A percentile compares a stretch with the other conserved stretches of the same genome.
Evolutionary conservation across 1,140 invertebrate species (phyloP).

Genomic region (Thaumatotibia leucotreta): DNA sequence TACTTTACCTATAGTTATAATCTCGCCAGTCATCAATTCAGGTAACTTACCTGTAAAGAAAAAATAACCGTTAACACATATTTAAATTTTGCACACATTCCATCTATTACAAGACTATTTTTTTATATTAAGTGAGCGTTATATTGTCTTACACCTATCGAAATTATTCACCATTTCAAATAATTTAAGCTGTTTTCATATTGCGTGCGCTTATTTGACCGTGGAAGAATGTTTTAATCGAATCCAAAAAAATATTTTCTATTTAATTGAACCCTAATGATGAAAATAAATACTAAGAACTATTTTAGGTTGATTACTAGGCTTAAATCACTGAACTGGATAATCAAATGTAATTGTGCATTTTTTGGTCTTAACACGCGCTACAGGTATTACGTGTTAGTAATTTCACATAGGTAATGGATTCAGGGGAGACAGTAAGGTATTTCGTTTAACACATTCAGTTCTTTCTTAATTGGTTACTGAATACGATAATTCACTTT

Average conservation of each 20-base stretch:
- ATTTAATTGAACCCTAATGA: not conserved
- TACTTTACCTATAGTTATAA: not conserved
- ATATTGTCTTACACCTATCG: too few relatives aligned
- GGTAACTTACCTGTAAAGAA: not conserved
- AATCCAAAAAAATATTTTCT: not conserved
- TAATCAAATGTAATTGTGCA: not conserved
- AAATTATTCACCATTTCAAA: not conserved
- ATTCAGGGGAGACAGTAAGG: too few relatives aligned
- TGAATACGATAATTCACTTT: not conserved
- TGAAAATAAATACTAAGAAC: not conserved
- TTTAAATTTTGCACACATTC: not conserved
- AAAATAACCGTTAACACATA: not conserved
- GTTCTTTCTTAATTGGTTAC: not conserved
- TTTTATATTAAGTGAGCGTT: too few relatives aligned
- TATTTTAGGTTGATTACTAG: not conserved
- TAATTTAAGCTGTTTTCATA: not conserved
- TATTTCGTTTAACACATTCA: too few relatives aligned
- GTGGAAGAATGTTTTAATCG: not conserved
- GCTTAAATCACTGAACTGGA: not conserved
- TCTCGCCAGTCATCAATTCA: not conserved
- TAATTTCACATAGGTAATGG: too few relatives aligned
- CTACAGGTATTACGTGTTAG: too few relatives aligned
- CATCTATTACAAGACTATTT: not conserved
- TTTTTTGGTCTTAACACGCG: not conserved
- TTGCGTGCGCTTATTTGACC: not conserved